Evolutionary conservation across 2,888 invertebrate species (phyloP).

Genomic region (Noctua comes): DNA sequence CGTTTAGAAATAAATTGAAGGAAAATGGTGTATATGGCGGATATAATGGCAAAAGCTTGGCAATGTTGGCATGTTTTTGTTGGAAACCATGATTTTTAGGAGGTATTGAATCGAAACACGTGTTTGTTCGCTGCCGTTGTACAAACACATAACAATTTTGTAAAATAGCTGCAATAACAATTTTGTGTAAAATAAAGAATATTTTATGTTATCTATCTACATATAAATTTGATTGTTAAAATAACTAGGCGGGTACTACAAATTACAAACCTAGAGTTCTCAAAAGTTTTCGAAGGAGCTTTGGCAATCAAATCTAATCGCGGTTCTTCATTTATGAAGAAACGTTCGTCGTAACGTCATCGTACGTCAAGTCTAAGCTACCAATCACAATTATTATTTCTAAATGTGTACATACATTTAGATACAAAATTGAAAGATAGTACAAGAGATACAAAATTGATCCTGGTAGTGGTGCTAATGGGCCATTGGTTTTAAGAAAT

Average conservation of each 20-base stretch:
- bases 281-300: not conserved
- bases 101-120: not conserved
- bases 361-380: not conserved
- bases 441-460: not conserved
- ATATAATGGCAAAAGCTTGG: conserved; percentile 13
- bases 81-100: not conserved
- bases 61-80: conserved; percentile 5
- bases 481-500: not conserved
- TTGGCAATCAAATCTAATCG: not conserved
- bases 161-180: not conserved
- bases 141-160: not conserved
- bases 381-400: not conserved
- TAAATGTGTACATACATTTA: not conserved
- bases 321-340: not conserved
- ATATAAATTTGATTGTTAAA: not conserved
- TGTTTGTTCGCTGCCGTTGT: not conserved
- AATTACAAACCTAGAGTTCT: not conserved
- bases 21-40: conserved; percentile 24
- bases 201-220: too few relatives aligned
- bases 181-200: not conserved
- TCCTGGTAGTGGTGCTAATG: not conserved
- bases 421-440: not conserved
- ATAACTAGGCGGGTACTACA: not conserved
- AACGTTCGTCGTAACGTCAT: not conserved
- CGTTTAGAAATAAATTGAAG: conserved; percentile 37